Base-by-base conservation (phyloP, 2,888 invertebrate genomes). In the Diarsia dahlii region DNA sequence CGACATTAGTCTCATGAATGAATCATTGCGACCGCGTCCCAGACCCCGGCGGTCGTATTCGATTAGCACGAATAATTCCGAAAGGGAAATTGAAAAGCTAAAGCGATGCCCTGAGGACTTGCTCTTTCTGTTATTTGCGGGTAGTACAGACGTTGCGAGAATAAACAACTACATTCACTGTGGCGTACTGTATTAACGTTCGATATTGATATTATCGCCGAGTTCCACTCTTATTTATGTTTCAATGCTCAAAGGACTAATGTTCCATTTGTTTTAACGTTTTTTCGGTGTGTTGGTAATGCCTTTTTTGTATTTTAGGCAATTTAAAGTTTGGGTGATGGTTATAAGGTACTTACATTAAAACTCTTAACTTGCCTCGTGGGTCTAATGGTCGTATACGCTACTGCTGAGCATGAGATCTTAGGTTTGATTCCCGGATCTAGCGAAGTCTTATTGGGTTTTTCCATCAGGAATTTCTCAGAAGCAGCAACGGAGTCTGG, bases 41-140 rank as follows among this genome's bases (percentile, higher is more conserved):
- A 89, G 93, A 91, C 93, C 91, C 93, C 91, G 91, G 85, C 92
- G 95, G 94, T 95, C 95, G 95, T 95, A 95, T 95, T 96, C 96
- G 96, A 96, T 96, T 96, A 96, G 95, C 92, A 94, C 94, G 94
- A 96, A 95, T 96, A 95, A 96, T 96, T 95, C 95, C 94, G 95
- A 96, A 96, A 96, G 95, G 96, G 96, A 96, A 96, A 96, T 96
- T 96, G 96, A 96, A 96, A 96, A 96, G 95, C 96, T 95, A 94
- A 95, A 95, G 95, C 95, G 95, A 95, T 95, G 94, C 96, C 95
- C 96, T 90, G 91, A 95, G 96, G 96, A 96, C 93, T 95, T 95
- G 95, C 95, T 96, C 96, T 96, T 96, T 96, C 95, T 95, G 94
- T 95, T 96, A 96, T 95, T 96, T 95, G 96, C 93, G 95, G 95